Evolutionary conservation across 2,888 invertebrate species (phyloP), one percentile per base, ranked within the genome.

Genomic region (Xanthia icteritia): DNA sequence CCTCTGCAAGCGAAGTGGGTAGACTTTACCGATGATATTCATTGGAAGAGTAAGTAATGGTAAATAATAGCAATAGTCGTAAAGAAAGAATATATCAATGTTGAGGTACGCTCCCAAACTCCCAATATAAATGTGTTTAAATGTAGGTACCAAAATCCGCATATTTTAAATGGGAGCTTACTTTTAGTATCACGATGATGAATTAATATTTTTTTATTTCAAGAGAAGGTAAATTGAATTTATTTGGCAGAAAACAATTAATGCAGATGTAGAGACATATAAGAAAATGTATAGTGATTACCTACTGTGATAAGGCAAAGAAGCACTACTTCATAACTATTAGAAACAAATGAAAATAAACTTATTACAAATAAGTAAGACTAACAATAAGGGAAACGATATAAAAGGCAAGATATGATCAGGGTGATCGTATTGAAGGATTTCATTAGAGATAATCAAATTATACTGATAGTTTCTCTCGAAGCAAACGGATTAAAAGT

Each of bases 81-180:
- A 86, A 84, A 74, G 69, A 56, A 56, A 74, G 54, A 72, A 73
- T 48, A 78, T 31, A 73, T 83, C 54, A 86, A 71, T 79, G 61
- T 70, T 56, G 56, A 69, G 71, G 67, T 69, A n/a, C n/a, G n/a
- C n/a, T n/a, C n/a, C n/a, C 56, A 56, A 54, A 42, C 31, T 65
- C 68, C 6, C 80, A 79, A 84, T 84, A 76, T 65, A 86, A 72
- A 84, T 83, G 79, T 73, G 60, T 56, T 67, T 71, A 82, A 81
- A 74, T 83, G 45, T 17, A 42, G 23, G 23, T 67, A 82, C 45
- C 45, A 48, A 61, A n/a, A 65, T 67, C 42, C 42, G 20, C 61
- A 71, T 61, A 74, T 68, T 74, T 65, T 54, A 73, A 73, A 74
- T 42, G 61, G 15, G 36, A 67, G 45, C 67, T 63, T 81, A 36